Evolutionary conservation across 2,888 invertebrate genomes (phyloP).

Genomic region (Tipula lateralis): DNA sequence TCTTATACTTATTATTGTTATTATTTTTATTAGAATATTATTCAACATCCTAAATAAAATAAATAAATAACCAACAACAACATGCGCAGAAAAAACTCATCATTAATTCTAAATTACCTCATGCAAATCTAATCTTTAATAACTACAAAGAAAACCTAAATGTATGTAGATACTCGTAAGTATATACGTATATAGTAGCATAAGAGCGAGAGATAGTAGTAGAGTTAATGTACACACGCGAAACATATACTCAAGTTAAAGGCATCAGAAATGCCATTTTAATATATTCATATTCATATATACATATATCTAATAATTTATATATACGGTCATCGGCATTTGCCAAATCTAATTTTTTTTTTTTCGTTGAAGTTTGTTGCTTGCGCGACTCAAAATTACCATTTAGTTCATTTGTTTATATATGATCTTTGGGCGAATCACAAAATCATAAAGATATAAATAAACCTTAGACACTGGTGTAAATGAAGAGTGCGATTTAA

Average conservation of each 20-base stretch:
- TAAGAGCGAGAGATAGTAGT: neutral
- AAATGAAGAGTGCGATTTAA: neutral
- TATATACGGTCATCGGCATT: constrained; percentile 7
- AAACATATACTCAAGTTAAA: neutral
- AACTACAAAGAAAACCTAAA: neutral
- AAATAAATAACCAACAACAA: neutral
- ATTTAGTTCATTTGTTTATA: neutral
- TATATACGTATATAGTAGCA: neutral
- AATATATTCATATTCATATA: neutral
- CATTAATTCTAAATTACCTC: constrained; percentile 19
- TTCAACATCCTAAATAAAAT: constrained; percentile 12
- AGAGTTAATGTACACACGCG: neutral
- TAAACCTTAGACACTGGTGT: neutral
- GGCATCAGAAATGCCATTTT: neutral
- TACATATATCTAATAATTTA: neutral
- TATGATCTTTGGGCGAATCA: neutral
- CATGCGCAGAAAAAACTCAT: neutral
- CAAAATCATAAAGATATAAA: neutral
- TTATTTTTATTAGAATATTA: constrained; percentile 24
- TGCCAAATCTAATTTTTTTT: neutral
- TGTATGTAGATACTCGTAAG: no score
- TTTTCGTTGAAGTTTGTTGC: neutral
- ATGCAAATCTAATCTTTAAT: constrained; percentile 24
- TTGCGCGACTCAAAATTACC: neutral
- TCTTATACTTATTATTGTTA: neutral